Conservation (phyloP, 2,113 vertebrate species). For the Nesospiza acunhae region DNA sequence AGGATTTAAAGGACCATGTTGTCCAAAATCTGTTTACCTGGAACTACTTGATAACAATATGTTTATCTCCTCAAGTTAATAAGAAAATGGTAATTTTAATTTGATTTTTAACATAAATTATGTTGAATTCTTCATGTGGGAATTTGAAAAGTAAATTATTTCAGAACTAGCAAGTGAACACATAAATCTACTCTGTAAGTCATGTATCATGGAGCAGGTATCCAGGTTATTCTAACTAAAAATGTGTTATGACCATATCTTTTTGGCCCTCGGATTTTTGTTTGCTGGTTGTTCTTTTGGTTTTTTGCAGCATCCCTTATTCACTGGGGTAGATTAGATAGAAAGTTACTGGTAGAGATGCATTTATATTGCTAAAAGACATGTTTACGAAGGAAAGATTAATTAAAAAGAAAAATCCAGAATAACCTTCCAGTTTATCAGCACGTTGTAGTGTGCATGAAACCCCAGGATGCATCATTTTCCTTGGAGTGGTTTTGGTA, state of each 20-base stretch:
- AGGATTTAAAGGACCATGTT: not conserved
- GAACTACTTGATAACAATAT: not conserved
- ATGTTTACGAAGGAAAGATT: not conserved
- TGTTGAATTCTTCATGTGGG: not conserved
- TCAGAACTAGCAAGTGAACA: not conserved
- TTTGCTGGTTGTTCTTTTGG: not conserved
- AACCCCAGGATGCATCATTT: not conserved
- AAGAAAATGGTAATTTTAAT: not conserved
- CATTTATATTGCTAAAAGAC: not conserved
- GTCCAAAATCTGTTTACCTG: not conserved
- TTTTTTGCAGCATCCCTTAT: not conserved
- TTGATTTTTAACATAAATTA: not conserved
- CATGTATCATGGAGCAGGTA: rapidly evolving
- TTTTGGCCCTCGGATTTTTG: not conserved
- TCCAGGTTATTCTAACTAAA: not conserved
- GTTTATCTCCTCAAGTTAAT: not conserved
- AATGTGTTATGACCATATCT: not conserved
- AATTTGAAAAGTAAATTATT: not conserved
- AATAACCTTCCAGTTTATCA: not conserved
- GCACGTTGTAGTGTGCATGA: not conserved
- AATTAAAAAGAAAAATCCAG: not conserved
- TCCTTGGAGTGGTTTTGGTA: not conserved
- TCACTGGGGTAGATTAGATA: not conserved
- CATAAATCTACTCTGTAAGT: not conserved
- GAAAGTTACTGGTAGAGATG: not conserved